Base-by-base conservation (phyloP, 2,888 invertebrate species). In the Bhutanitis thaidina region DNA sequence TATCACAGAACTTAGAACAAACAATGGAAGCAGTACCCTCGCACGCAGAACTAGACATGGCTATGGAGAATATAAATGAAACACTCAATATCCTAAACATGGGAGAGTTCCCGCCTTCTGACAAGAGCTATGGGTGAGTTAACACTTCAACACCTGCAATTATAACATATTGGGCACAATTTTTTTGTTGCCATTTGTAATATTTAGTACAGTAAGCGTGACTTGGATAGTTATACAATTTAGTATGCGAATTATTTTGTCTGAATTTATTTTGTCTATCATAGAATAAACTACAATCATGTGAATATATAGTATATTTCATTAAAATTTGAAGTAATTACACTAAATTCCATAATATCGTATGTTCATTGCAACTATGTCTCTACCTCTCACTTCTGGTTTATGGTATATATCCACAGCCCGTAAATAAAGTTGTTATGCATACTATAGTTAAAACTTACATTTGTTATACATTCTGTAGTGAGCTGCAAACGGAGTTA, bases 1-100 rank as follows among this genome's bases (percentile, higher is more conserved):
- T 30, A 7, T 14, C 12, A 38, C 78, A 92, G 79, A 91, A 94
- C 1, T 66, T 92, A 7, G 91, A 92, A 7, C 89, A 86, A 35
- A 91, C 92, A 0, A 93, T 98, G 46, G 94, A 95, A 59, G 96
- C 96, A 57, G 91, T 98, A 37, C 98, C 98, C 0, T 97, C 98
- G 0, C 97, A 98, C 76, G 93, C 94, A 47, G 98, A 98, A 72
- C 94, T 99, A n/a, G 98, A 98, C 73, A 92, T 93, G 14, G 96
- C 97, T 0, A 93, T 97, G 62, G 93, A 93, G 56, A 94, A 93
- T 63, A 96, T 98, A 59, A 94, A 93, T 54, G 94, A 95, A 63
- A 92, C 94, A 37, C 92, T 93, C 43, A 93, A 95, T 62, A 92
- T 94, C 9, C 90, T 97, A 14, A 92, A 93, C 58, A 91, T 91